Percentiles rank a stretch among this genome's conserved stretches.
phyloP scores from a whole-genome alignment of 1,140 invertebrate genomes.

The Heliconius nattereri region DNA sequence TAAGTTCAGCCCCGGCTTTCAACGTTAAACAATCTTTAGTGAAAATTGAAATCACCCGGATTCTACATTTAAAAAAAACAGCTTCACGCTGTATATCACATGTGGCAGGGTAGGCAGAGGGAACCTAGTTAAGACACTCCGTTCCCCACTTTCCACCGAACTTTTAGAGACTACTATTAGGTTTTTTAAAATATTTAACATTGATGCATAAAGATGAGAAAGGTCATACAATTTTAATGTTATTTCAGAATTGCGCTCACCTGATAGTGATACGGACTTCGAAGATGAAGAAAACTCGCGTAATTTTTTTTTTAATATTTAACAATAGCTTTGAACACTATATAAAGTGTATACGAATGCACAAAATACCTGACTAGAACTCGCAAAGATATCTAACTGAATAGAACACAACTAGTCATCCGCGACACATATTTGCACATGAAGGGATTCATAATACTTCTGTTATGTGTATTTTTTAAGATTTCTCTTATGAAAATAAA shows the following conservation, averaged over 20 bases:
- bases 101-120: too few species aligned
- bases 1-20: too few species aligned
- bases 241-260: slow-evolving; percentile 1
- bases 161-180: too few species aligned
- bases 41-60: too few species aligned
- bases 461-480: background rate
- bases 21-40: too few species aligned
- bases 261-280: background rate
- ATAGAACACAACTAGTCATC: background rate
- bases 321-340: background rate
- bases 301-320: background rate
- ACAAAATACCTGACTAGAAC: background rate
- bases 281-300: background rate
- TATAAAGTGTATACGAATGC: background rate
- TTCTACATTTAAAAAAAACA: too few species aligned
- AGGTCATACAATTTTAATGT: background rate
- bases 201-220: too few species aligned
- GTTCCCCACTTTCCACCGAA: too few species aligned
- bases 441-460: background rate
- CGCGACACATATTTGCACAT: background rate
- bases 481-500: background rate
- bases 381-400: background rate
- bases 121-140: too few species aligned
- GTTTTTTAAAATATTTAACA: too few species aligned
- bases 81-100: too few species aligned